Evolutionary conservation across 2,113 vertebrate species (phyloP).

Genomic region (Loxodonta africana): DNA sequence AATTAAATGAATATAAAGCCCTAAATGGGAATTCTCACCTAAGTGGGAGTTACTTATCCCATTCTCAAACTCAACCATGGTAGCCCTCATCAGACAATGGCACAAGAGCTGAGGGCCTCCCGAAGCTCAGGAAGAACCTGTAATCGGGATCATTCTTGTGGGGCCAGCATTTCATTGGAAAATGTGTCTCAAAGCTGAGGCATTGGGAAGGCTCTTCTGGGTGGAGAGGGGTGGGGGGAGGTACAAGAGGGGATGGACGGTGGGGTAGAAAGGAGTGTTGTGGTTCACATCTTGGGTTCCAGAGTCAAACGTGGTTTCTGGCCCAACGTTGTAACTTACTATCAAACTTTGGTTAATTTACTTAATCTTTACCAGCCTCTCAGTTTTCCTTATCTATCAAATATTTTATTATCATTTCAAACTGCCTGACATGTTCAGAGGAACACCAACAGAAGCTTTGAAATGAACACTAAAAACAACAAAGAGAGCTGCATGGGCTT

Average conservation of each 20-base stretch:
- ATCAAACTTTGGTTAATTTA: too few species aligned
- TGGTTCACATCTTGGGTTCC: not conserved
- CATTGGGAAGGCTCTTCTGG: not conserved
- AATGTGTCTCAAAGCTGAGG: not conserved
- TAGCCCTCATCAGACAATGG: not conserved
- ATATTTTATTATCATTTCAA: not conserved
- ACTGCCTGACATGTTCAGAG: not conserved
- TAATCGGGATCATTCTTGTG: not conserved
- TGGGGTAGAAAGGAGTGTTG: not conserved
- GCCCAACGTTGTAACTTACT: not conserved
- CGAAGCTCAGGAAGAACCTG: not conserved
- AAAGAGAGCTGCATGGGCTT: not conserved
- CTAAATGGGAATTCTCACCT: not conserved
- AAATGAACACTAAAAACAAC: not conserved
- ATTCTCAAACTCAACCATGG: not conserved
- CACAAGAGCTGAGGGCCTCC: fast-evolving
- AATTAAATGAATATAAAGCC: not conserved
- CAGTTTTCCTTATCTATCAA: not conserved
- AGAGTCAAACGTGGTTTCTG: not conserved
- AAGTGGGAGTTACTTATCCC: fast-evolving
- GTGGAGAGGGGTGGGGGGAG: fast-evolving
- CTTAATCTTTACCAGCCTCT: not conserved
- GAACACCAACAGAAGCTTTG: not conserved
- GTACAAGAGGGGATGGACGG: not conserved
- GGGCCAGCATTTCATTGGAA: not conserved